phyloP scores from a whole-genome alignment of 2,797 vertebrate species.

The Nothura maculosa region DNA sequence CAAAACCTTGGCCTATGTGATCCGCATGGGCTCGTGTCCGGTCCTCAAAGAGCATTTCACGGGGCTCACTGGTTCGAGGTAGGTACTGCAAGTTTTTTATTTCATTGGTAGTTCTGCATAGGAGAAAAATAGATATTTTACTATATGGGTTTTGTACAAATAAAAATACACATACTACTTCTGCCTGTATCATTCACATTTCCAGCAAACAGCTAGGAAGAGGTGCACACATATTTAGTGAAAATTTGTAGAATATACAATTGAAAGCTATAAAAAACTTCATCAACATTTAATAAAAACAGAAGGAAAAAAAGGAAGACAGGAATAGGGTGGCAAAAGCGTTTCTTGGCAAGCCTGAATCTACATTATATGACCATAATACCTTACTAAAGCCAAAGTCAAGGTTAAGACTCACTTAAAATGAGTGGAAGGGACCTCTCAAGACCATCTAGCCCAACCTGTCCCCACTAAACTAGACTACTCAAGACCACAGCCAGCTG shows the following conservation, averaged over 20 bases:
- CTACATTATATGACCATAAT: neutral
- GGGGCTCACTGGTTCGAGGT: conserved; percentile 96
- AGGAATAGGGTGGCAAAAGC: neutral
- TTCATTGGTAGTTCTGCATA: conserved; percentile 95
- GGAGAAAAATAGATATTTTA: neutral
- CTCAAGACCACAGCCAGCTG: accelerated
- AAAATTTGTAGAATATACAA: neutral
- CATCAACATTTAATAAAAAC: neutral
- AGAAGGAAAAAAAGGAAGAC: neutral
- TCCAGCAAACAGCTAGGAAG: neutral
- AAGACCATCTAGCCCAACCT: neutral
- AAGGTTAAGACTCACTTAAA: neutral
- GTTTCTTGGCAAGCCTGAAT: neutral
- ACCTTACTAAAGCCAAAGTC: neutral
- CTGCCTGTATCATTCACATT: neutral
- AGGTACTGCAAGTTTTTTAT: conserved; percentile 99
- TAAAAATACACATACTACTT: neutral
- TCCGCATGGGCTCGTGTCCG: conserved; percentile 96
- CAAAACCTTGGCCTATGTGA: conserved; percentile 98
- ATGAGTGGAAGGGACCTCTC: neutral
- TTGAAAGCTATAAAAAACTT: neutral
- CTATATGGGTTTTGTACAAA: too few species aligned
- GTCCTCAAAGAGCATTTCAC: conserved; percentile 98
- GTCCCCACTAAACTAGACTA: neutral
- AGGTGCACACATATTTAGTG: neutral